Conservation (phyloP, 2,888 invertebrate genomes). For the Sipunculus nudus region DNA sequence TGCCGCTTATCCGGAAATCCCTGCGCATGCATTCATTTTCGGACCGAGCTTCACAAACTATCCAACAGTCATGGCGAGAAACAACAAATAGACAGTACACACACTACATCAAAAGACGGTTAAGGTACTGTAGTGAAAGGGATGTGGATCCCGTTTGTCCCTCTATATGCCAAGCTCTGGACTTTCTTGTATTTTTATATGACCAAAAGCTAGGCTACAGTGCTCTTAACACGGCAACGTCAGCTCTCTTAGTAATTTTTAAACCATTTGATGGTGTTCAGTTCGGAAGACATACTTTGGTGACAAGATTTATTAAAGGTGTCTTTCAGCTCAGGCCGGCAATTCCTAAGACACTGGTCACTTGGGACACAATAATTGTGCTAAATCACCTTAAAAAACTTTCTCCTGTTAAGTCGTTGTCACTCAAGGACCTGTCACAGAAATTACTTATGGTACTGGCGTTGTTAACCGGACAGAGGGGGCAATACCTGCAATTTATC, state of each 20-base stretch:
- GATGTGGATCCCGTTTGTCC: conserved; percentile 13
- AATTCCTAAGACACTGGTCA: conserved; percentile 24
- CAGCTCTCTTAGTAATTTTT: not conserved
- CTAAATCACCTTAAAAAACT: conserved; percentile 20
- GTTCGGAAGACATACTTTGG: conserved; percentile 9
- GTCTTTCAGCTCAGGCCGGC: conserved; percentile 25
- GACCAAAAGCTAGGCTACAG: conserved; percentile 21
- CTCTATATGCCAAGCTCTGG: too few species aligned
- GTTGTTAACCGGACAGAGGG: conserved; percentile 30
- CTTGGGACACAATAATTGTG: conserved; percentile 31
- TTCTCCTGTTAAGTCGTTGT: conserved; percentile 17
- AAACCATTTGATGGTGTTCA: not conserved
- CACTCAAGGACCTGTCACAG: conserved; percentile 16
- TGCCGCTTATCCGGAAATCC: conserved; percentile 28
- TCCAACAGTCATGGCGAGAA: conserved; percentile 30
- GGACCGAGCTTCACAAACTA: conserved; percentile 10
- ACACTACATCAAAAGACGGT: conserved; percentile 22
- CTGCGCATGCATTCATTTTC: not conserved
- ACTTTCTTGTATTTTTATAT: too few species aligned
- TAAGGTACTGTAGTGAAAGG: conserved; percentile 12
- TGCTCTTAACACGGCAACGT: conserved; percentile 26
- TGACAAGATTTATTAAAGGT: conserved; percentile 35
- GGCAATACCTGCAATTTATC: conserved; percentile 25
- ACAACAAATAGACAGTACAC: conserved; percentile 29
- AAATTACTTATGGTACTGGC: conserved; percentile 29